phyloP scores from a whole-genome alignment of 2,113 vertebrate genomes.

The Hipposideros armiger region DNA sequence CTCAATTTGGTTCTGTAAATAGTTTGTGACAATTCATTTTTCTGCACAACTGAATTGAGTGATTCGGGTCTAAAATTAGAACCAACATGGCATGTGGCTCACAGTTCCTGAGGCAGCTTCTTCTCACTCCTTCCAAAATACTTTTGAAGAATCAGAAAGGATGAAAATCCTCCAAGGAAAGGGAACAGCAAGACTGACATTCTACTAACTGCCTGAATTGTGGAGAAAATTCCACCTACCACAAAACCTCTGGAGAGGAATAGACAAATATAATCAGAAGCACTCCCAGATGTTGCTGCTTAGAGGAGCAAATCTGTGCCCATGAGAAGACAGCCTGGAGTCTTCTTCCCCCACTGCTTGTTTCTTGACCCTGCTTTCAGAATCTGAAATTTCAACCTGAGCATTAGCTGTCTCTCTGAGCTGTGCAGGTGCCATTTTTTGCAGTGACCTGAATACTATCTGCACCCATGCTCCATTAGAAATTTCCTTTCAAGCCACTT shows the following conservation, averaged over 20 bases:
- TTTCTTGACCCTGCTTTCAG: background rate
- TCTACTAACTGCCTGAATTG: background rate
- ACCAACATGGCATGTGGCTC: conserved; percentile 10
- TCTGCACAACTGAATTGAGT: conserved; percentile 70
- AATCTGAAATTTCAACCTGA: background rate
- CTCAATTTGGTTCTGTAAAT: conserved; percentile 76
- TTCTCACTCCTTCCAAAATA: conserved; percentile 66
- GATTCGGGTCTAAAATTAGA: conserved; percentile 72
- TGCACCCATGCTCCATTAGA: background rate
- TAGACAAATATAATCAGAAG: background rate
- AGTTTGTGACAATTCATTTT: conserved; percentile 81
- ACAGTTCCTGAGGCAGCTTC: conserved; percentile 58
- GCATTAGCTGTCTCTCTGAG: background rate
- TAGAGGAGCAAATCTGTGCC: background rate
- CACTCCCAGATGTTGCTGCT: background rate
- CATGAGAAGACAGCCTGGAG: background rate
- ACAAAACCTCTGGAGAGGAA: background rate
- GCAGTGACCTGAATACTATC: background rate
- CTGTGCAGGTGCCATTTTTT: background rate
- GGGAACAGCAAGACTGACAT: background rate
- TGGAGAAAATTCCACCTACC: background rate
- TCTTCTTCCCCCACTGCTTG: no score
- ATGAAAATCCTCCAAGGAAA: conserved; percentile 50
- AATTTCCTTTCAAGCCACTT: background rate
- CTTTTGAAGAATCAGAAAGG: conserved; percentile 36